Conservation (phyloP, 2,113 vertebrate genomes). For the Naja naja region DNA sequence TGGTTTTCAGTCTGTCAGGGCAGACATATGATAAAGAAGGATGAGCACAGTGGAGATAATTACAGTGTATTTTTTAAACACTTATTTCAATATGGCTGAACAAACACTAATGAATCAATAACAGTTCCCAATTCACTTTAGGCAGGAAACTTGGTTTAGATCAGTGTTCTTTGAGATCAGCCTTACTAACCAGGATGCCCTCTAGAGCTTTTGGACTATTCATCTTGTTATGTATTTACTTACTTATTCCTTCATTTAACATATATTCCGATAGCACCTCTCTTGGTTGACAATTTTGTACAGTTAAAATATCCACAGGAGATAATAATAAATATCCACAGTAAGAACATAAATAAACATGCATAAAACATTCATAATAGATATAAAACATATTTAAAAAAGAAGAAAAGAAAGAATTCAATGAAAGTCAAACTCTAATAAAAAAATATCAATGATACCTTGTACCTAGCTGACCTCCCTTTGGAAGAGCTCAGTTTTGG, state of each 20-base stretch:
- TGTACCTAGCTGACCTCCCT: too few species aligned
- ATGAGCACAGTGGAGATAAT: background rate
- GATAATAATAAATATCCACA: background rate
- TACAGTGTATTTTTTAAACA: background rate
- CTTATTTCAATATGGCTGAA: background rate
- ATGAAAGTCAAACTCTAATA: background rate
- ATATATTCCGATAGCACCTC: background rate
- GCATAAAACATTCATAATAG: background rate
- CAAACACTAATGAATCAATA: background rate
- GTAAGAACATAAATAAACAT: background rate
- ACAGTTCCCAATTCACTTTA: background rate
- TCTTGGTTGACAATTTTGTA: background rate
- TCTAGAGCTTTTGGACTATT: background rate
- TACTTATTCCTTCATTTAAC: background rate
- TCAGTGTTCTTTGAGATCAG: background rate
- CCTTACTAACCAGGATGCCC: background rate
- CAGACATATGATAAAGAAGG: background rate
- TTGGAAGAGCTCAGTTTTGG: background rate
- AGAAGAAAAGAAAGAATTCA: background rate
- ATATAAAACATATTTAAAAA: background rate
- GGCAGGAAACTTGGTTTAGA: background rate
- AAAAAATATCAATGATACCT: background rate
- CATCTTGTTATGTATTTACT: background rate
- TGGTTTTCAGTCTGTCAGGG: background rate
- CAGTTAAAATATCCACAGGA: background rate